Conservation (phyloP, 1,140 invertebrate genomes). For the Caenorhabditis brenneri region DNA sequence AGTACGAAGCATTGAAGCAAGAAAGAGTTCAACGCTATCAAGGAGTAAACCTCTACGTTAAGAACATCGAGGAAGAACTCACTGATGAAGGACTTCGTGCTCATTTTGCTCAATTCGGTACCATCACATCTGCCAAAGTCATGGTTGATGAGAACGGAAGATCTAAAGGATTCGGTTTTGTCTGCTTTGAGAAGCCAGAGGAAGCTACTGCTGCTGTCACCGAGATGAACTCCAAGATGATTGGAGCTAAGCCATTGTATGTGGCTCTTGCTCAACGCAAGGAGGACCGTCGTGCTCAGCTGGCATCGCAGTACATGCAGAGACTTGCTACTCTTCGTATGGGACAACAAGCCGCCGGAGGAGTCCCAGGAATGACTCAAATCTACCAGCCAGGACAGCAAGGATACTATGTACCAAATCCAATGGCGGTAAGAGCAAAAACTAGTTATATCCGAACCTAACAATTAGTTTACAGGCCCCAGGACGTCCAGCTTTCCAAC, state of each 20-base stretch:
- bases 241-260: conserved; percentile 94
- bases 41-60: conserved; percentile 96
- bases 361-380: background rate
- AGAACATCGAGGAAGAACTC: conserved; percentile 95
- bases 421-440: conserved; percentile 4
- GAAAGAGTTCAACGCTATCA: conserved; percentile 85
- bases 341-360: conserved; percentile 74
- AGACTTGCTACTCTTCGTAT: conserved; percentile 92
- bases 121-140: conserved; percentile 84
- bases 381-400: conserved; percentile 32
- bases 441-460: background rate
- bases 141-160: conserved; percentile 85
- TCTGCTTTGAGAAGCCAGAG: conserved; percentile 95
- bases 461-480: background rate
- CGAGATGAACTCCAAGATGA: conserved; percentile 94
- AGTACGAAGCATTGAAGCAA: conserved; percentile 89
- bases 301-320: conserved; percentile 96
- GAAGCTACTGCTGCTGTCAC: conserved; percentile 99
- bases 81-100: conserved; percentile 92
- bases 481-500: conserved; percentile 21
- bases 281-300: conserved; percentile 90
- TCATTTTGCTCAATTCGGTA: conserved; percentile 91
- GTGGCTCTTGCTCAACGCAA: conserved; percentile 97
- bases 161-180: conserved; percentile 96
- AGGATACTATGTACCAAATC: conserved; percentile 42